These are phyloP conservation scores for Amyelois transitella DNA, from an alignment of 1,140 invertebrate species.

Conservation along the genomic window DNA sequence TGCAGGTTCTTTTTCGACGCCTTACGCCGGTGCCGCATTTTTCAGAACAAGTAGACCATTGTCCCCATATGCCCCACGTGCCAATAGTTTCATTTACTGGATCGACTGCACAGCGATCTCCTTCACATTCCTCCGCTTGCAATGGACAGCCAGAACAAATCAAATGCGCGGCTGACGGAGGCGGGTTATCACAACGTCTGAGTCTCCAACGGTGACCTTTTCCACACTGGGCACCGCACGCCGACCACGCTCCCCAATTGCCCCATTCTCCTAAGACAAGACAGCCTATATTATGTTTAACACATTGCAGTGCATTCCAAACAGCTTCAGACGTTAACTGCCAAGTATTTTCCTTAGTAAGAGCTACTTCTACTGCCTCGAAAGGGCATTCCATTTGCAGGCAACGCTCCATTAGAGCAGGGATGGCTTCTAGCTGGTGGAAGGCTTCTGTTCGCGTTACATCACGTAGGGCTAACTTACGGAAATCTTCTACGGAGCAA, in stretches of 20 bases:
- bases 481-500: conserved; percentile 47
- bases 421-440: conserved; percentile 44
- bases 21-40: conserved; percentile 47
- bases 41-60: conserved; percentile 54
- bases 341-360: conserved; percentile 55
- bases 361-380: conserved; percentile 43
- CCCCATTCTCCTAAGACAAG: conserved; percentile 52
- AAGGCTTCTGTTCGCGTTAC: conserved; percentile 36
- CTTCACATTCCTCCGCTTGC: conserved; percentile 43
- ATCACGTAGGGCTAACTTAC: conserved; percentile 36
- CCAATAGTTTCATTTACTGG: conserved; percentile 22
- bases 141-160: conserved; percentile 49
- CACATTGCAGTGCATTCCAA: conserved; percentile 59
- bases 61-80: conserved; percentile 47
- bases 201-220: conserved; percentile 46
- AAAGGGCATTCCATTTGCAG: conserved; percentile 50
- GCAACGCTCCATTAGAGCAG: conserved; percentile 50
- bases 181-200: conserved; percentile 48
- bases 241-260: conserved; percentile 50
- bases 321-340: conserved; percentile 48
- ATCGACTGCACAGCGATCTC: conserved; percentile 52
- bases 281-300: conserved; percentile 59
- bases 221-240: conserved; percentile 55
- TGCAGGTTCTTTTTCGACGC: conserved; percentile 42
- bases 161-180: conserved; percentile 40